Evolutionary conservation across 2,888 invertebrate species (phyloP).

Genomic region (Rapana venosa): DNA sequence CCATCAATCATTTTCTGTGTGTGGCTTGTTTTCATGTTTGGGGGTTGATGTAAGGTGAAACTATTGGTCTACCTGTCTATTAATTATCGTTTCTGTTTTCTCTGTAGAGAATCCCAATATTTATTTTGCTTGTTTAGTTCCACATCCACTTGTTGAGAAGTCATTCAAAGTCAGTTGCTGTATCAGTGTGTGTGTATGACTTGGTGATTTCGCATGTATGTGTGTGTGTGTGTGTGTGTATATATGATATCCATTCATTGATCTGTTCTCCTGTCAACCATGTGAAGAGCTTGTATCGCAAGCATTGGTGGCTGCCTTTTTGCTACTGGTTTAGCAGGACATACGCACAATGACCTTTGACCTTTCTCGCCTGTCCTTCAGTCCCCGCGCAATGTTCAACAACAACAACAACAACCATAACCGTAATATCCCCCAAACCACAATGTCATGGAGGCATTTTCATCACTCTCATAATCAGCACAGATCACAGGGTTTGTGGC

Average conservation of each 20-base stretch:
- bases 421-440: no score
- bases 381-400: background rate
- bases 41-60: no score
- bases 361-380: background rate
- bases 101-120: no score
- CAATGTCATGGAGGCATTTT: no score
- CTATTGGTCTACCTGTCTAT: no score
- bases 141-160: background rate
- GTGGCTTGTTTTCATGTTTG: no score
- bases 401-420: no score
- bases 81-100: no score
- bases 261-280: background rate
- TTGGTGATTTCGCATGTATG: background rate
- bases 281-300: background rate
- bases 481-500: no score
- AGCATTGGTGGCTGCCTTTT: conserved; percentile 6
- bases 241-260: background rate
- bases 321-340: conserved; percentile 15
- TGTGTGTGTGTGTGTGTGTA: background rate
- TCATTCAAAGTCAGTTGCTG: background rate
- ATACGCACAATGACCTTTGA: conserved; percentile 25
- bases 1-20: no score
- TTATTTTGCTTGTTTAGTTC: no score
- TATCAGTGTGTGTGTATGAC: background rate
- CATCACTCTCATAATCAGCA: no score